Evolutionary conservation across 2,888 invertebrate species (phyloP).

Genomic region (Iselma pallidipennis): DNA sequence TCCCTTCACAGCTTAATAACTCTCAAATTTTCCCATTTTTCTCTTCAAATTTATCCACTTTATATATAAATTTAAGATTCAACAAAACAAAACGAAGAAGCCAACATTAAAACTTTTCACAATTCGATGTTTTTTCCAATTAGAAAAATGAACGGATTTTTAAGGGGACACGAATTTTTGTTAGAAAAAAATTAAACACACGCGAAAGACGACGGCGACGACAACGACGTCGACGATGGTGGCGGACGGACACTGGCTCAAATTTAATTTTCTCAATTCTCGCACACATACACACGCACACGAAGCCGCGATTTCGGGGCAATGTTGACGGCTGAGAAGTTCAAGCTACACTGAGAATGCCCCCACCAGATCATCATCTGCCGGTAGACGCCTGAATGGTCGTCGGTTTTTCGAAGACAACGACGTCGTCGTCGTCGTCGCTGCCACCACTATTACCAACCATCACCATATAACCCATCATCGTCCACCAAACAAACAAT

Average conservation of each 20-base stretch:
- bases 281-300: slow-evolving; percentile 6
- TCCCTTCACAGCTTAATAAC: slow-evolving; percentile 22
- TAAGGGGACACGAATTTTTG: too few species aligned
- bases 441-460: too few species aligned
- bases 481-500: too few species aligned
- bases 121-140: too few species aligned
- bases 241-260: neutral
- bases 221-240: slow-evolving; percentile 13
- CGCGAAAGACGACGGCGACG: neutral
- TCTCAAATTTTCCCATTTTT: neutral
- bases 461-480: too few species aligned
- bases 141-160: too few species aligned
- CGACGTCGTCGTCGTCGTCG: slow-evolving; percentile 24
- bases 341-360: slow-evolving; percentile 52
- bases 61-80: too few species aligned
- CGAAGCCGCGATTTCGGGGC: slow-evolving; percentile 27
- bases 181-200: neutral
- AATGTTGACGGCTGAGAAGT: slow-evolving; percentile 50
- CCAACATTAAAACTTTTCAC: too few species aligned
- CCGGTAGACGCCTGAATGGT: slow-evolving; percentile 47
- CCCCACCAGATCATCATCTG: slow-evolving; percentile 45
- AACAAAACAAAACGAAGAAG: too few species aligned
- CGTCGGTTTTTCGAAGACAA: slow-evolving; percentile 21
- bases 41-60: too few species aligned
- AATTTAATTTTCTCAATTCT: neutral